Evolutionary conservation across 1,140 invertebrate genomes (phyloP).

Genomic region (Euborellia annulipes): DNA sequence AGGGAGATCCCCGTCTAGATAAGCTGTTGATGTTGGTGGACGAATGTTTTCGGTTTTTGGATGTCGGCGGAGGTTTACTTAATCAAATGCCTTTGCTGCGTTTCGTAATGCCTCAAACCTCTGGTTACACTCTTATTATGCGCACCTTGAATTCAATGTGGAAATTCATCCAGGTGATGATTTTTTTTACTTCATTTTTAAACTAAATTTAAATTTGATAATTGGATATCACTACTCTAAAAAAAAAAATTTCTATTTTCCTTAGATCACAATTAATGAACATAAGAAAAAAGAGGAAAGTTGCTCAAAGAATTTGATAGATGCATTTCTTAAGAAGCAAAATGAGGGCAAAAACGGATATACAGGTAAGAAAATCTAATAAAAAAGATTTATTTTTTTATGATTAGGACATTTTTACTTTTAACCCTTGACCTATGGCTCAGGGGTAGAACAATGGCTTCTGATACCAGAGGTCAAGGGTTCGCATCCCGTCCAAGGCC

Average conservation of each 20-base stretch:
- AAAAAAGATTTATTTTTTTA: conserved; percentile 17
- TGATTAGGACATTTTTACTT: too few relatives aligned
- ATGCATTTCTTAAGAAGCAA: conserved; percentile 17
- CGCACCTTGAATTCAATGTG: conserved; percentile 42
- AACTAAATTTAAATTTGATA: conserved; percentile 1
- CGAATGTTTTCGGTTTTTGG: conserved; percentile 27
- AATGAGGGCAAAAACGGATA: neutral
- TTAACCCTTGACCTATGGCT: too few relatives aligned
- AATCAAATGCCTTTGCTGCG: conserved; percentile 52
- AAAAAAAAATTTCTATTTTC: conserved; percentile 7
- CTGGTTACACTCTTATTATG: conserved; percentile 48
- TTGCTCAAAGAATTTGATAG: conserved; percentile 18
- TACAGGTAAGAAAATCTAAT: conserved; percentile 5
- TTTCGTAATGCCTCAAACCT: conserved; percentile 42
- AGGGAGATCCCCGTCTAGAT: conserved; percentile 34
- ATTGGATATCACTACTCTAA: too few relatives aligned
- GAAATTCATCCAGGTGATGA: conserved; percentile 34
- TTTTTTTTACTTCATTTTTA: conserved; percentile 3
- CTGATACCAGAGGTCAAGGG: too few relatives aligned
- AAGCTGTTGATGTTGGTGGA: conserved; percentile 42
- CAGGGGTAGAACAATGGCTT: too few relatives aligned
- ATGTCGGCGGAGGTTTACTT: conserved; percentile 50
- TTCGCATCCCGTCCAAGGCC: too few relatives aligned
- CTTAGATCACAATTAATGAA: conserved; percentile 20
- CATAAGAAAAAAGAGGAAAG: conserved; percentile 13